Evolutionary conservation across 1,140 invertebrate genomes (phyloP), one percentile per base, ranked within the genome.

Genomic region (Drosophila navojoa): DNA sequence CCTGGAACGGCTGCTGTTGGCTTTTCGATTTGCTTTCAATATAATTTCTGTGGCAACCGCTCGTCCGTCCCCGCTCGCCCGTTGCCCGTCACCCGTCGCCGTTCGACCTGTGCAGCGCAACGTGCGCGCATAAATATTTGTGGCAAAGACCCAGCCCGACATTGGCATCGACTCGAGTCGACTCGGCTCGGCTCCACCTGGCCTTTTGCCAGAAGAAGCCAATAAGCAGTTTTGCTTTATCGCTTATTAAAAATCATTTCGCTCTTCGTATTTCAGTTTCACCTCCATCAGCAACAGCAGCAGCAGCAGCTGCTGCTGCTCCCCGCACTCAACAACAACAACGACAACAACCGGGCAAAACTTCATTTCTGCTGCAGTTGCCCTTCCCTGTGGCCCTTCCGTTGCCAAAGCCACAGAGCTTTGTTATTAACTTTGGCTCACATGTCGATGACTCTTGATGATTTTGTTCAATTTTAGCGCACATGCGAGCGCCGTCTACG

Each of bases 171-270:
- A 9, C 35, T n/a, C 49, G 35, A 49, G 22, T 32, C n/a, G 25
- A 29, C 10, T 50, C 19, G 29, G 42, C 29, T 16, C 53, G 66
- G 45, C 60, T 71, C 66, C 64, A 64, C 27, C 69, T 73, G 62
- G 62, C 64, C 42, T 47, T 49, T 62, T 70, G 13, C 47, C 42
- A 16, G 62, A 38, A 80, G 82, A 87, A 90, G 89, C 89, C 90
- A 90, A 90, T 91, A 91, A 91, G 90, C 86, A 91, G 86, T 91
- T 91, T 91, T 90, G 85, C 87, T 91, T 91, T 91, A 91, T 91
- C 90, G 90, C 78, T 91, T 91, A 91, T 91, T 91, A 91, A 91
- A 91, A 91, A 91, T 91, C 90, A 91, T 90, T 91, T 91, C 89
- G 89, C 89, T 91, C 89, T 91, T 91, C 80, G 84, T 91, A 90